Evolutionary conservation across 2,797 vertebrate species (phyloP).

Genomic region (Sphaeramia orbicularis): DNA sequence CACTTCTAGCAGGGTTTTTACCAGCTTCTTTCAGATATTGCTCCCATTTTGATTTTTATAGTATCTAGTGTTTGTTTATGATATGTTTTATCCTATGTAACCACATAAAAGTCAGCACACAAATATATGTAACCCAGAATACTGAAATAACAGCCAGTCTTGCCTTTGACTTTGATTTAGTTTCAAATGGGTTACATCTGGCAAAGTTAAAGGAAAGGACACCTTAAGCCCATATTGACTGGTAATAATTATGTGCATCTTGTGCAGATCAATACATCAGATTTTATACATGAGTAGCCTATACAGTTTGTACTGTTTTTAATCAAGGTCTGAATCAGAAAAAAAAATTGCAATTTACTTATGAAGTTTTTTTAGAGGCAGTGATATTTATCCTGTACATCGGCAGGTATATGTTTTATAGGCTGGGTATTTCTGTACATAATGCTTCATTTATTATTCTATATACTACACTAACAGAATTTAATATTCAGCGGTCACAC

Average conservation of each 20-base stretch:
- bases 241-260: constrained; percentile 27
- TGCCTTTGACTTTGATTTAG: background rate
- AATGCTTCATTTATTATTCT: no score
- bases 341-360: no score
- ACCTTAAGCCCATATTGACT: background rate
- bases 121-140: background rate
- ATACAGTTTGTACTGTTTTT: constrained; percentile 16
- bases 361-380: no score
- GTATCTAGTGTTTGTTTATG: no score
- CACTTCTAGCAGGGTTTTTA: background rate
- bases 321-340: no score
- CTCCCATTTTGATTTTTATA: background rate
- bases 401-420: no score
- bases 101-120: background rate
- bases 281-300: constrained; percentile 4
- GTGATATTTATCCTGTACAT: no score
- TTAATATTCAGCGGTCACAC: constrained; percentile 42
- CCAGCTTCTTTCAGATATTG: background rate
- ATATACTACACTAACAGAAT: no score
- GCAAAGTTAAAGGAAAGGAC: background rate
- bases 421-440: no score
- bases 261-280: constrained; percentile 17
- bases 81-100: no score
- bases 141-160: no score
- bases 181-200: constrained; percentile 21